A percentile compares a stretch with the other conserved stretches of the same genome.
Conservation (phyloP, 2,797 vertebrate species). For the Sciurus carolinensis region DNA sequence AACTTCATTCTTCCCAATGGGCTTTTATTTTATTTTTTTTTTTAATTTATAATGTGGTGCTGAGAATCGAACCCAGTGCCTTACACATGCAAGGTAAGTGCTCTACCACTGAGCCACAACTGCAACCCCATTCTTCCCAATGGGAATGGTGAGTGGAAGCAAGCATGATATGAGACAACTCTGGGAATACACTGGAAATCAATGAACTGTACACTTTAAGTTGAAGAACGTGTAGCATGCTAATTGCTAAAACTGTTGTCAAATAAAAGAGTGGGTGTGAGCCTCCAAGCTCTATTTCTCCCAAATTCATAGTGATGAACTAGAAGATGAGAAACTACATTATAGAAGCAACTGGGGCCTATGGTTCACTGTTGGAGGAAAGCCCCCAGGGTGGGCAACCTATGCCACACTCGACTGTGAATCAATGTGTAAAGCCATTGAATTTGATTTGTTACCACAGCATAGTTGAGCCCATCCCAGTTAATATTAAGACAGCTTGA, state of each 20-base stretch:
- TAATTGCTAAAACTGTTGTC: background rate
- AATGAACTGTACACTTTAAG: background rate
- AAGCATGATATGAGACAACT: background rate
- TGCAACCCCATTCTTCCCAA: background rate
- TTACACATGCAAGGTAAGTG: too few species aligned
- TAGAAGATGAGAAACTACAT: background rate
- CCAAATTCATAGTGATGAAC: background rate
- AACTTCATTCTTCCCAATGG: background rate
- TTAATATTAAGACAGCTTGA: background rate
- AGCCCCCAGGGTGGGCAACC: accelerated
- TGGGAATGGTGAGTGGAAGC: background rate
- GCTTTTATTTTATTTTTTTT: too few species aligned
- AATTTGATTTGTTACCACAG: background rate
- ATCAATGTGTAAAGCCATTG: background rate
- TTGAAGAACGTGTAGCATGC: background rate
- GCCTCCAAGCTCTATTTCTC: background rate
- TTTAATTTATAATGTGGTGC: too few species aligned
- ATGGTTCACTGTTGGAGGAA: background rate
- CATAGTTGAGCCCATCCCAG: background rate
- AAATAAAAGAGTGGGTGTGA: background rate
- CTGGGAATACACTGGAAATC: background rate
- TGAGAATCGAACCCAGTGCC: too few species aligned
- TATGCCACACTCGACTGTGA: background rate
- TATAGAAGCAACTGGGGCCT: background rate
- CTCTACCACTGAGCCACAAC: too few species aligned